Evolutionary conservation across 1,140 invertebrate genomes (phyloP).

Genomic region (Bacillus rossius): DNA sequence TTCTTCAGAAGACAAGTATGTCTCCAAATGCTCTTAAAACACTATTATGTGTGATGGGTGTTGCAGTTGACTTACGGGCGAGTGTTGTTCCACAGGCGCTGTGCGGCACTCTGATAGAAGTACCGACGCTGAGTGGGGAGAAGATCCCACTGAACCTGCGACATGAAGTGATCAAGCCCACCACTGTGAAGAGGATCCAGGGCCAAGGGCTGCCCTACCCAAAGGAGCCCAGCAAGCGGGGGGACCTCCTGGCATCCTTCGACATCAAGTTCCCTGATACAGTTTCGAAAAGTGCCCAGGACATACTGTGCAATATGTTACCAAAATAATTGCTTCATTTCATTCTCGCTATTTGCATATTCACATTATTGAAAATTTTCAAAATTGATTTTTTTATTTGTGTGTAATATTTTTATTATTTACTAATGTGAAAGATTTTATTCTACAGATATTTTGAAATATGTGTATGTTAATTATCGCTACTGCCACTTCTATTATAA

Average conservation of each 20-base stretch:
- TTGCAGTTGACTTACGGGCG: too few species aligned
- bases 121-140: conserved; percentile 87
- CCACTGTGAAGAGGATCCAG: conserved; percentile 80
- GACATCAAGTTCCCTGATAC: conserved; percentile 95
- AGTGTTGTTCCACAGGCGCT: conserved; percentile 72
- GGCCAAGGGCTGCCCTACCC: conserved; percentile 93
- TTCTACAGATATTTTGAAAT: too few species aligned
- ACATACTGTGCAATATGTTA: conserved; percentile 85
- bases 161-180: conserved; percentile 89
- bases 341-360: too few species aligned
- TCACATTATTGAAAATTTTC: too few species aligned
- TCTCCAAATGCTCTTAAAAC: too few species aligned
- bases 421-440: too few species aligned
- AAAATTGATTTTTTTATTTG: too few species aligned
- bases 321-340: conserved; percentile 41
- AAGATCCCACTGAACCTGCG: conserved; percentile 79
- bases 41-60: too few species aligned
- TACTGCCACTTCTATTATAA: too few species aligned
- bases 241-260: conserved; percentile 94
- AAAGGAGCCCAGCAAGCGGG: conserved; percentile 86
- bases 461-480: too few species aligned
- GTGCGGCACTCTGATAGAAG: conserved; percentile 81
- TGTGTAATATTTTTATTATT: too few species aligned
- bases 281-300: conserved; percentile 74
- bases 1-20: too few species aligned